Evolutionary conservation across 2,797 vertebrate genomes (phyloP), one percentile per base, ranked within the genome.

Genomic region (Coluber constrictor): DNA sequence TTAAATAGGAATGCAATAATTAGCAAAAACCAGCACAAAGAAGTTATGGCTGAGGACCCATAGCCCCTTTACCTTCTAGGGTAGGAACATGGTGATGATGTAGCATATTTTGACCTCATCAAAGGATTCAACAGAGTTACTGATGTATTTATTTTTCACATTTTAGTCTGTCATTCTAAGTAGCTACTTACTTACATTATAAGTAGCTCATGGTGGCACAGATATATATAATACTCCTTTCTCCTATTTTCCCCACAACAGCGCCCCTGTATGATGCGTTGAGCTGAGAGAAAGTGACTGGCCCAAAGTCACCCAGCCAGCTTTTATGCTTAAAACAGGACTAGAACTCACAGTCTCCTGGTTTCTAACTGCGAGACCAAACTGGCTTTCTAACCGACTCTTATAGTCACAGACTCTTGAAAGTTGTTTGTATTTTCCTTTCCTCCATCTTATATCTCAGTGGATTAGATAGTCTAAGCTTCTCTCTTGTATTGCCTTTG

Each of bases 191-290:
- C 27, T 32, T 32, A 32, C 66, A 37, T 32, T 74, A 37, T 74
- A 74, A 32, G 66, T 74, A 74, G n/a, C 5, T 32, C 5, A 32
- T 18, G n/a, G 27, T 66, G 11, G 29, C 29, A 66, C 13, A 66
- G 13, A 66, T 66, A 15, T 66, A 60, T 60, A 66, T 15, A 66
- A 66, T 66, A 15, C 63, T 66, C 29, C 63, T 66, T 66, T 66
- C 63, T 63, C 27, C 61, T 13, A 63, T 63, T 29, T 63, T 63
- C 61, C 63, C 63, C 63, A 66, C 63, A 66, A n/a, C 63, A 66
- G 13, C 5, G 0, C 4, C 11, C 61, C 29, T n/a, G 0, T 6
- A 29, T 61, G 13, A n/a, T n/a, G 13, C 15, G 5, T 1, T 2
- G 13, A 66, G 63, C 29, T 66, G 29, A 66, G 27, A 70, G 13